Percentiles rank a stretch among this genome's conserved stretches.
Conservation (phyloP, 2,888 invertebrate species). For the Nyleta sp. region DNA sequence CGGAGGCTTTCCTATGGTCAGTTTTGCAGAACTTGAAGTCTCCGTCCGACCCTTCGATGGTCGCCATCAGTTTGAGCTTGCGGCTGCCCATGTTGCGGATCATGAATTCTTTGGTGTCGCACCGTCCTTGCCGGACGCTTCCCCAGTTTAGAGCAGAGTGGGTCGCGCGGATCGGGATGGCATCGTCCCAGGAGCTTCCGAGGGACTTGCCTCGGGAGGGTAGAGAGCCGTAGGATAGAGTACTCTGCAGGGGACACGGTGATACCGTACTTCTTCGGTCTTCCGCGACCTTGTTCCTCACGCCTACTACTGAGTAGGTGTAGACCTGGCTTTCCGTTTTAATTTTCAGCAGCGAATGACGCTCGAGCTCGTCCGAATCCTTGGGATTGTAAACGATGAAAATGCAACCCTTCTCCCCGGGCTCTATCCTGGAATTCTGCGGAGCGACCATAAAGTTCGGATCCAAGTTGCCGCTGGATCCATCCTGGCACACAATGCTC, state of each 20-base stretch:
- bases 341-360: too few relatives aligned
- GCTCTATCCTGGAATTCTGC: too few relatives aligned
- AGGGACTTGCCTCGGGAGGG: slow-evolving; percentile 78
- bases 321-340: too few relatives aligned
- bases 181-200: slow-evolving; percentile 74
- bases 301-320: too few relatives aligned
- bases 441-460: too few relatives aligned
- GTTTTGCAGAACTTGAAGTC: slow-evolving; percentile 72
- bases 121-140: slow-evolving; percentile 84
- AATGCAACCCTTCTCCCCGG: slow-evolving; percentile 70
- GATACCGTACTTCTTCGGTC: not conserved
- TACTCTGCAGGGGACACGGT: too few relatives aligned
- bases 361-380: slow-evolving; percentile 15
- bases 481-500: too few relatives aligned
- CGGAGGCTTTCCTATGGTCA: too few relatives aligned
- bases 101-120: slow-evolving; percentile 84
- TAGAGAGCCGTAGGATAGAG: slow-evolving; percentile 75
- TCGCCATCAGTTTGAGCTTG: slow-evolving; percentile 84
- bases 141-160: slow-evolving; percentile 85
- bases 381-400: slow-evolving; percentile 71
- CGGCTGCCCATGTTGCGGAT: slow-evolving; percentile 85
- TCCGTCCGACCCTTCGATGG: slow-evolving; percentile 79
- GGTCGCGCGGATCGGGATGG: slow-evolving; percentile 84
- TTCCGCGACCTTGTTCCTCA: too few relatives aligned
- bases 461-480: too few relatives aligned